Conservation (phyloP, 2,797 vertebrate genomes). For the Oreochromis mossambicus region DNA sequence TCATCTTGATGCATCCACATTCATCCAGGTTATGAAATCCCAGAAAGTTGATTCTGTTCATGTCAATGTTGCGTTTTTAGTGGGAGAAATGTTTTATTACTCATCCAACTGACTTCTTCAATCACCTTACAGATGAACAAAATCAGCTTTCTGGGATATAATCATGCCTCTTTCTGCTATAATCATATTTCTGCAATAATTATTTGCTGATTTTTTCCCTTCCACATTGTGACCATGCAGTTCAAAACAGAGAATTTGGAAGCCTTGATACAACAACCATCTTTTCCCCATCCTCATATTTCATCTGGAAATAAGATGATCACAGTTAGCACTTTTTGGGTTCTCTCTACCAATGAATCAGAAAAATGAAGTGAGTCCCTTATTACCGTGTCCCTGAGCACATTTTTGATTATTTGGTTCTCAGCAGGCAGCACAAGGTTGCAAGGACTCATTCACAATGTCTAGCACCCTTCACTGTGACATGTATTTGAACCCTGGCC, state of each 20-base stretch:
- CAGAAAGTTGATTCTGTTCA: not conserved
- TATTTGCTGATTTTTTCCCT: not conserved
- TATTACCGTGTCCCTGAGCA: not conserved
- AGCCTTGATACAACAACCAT: not conserved
- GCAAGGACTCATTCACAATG: not conserved
- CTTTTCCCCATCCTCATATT: not conserved
- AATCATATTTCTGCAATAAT: not conserved
- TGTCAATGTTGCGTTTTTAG: too few relatives aligned
- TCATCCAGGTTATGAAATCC: not conserved
- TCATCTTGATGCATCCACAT: not conserved
- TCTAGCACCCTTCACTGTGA: not conserved
- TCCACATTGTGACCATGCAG: not conserved
- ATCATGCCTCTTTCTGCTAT: not conserved
- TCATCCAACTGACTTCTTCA: too few relatives aligned
- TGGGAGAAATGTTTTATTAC: too few relatives aligned
- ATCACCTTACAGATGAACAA: too few relatives aligned
- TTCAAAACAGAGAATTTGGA: not conserved
- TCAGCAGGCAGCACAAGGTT: not conserved
- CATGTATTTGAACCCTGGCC: not conserved
- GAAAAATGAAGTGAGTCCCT: not conserved
- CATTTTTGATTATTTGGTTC: not conserved
- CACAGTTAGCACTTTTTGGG: not conserved
- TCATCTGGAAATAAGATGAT: not conserved
- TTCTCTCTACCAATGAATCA: not conserved
- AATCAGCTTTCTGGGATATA: not conserved